phyloP scores from a whole-genome alignment of 2,113 vertebrate species.

The Pogonocichla stellata region DNA sequence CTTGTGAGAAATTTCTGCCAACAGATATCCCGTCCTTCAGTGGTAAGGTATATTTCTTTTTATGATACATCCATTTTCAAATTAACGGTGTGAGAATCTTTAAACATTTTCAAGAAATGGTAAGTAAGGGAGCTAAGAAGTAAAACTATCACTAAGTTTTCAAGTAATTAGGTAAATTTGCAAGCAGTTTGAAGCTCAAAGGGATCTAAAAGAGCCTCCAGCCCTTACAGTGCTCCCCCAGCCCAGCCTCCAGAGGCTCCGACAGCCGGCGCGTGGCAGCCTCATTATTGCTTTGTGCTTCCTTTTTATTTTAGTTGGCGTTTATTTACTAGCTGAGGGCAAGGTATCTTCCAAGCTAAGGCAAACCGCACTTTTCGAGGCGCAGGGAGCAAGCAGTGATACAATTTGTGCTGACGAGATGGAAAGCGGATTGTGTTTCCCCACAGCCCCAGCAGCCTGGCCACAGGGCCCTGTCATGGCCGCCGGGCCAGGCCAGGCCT shows the following conservation, averaged over 20 bases:
- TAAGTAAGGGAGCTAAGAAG: neutral
- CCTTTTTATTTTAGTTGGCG: conserved; percentile 51
- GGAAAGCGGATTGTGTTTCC: conserved; percentile 4
- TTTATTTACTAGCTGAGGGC: conserved; percentile 61
- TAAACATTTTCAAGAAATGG: neutral
- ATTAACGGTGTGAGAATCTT: neutral
- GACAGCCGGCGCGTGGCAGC: neutral
- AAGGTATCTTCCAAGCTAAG: conserved; percentile 39
- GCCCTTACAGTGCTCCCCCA: neutral
- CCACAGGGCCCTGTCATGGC: neutral
- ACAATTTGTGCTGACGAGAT: conserved; percentile 38
- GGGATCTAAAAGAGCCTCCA: neutral
- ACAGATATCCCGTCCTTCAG: neutral
- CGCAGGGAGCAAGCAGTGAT: neutral
- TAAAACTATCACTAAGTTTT: neutral
- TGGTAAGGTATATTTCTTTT: neutral
- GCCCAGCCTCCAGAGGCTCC: neutral
- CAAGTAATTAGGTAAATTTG: neutral
- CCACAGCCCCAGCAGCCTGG: neutral
- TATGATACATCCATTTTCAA: neutral
- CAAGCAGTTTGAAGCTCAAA: neutral
- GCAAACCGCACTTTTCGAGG: conserved; percentile 1
- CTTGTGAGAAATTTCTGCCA: neutral
- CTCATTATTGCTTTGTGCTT: conserved; percentile 27
- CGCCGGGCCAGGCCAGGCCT: fast-evolving